Conservation (phyloP, 2,113 vertebrate genomes). For the Cyphomyrus plagiostoma region DNA sequence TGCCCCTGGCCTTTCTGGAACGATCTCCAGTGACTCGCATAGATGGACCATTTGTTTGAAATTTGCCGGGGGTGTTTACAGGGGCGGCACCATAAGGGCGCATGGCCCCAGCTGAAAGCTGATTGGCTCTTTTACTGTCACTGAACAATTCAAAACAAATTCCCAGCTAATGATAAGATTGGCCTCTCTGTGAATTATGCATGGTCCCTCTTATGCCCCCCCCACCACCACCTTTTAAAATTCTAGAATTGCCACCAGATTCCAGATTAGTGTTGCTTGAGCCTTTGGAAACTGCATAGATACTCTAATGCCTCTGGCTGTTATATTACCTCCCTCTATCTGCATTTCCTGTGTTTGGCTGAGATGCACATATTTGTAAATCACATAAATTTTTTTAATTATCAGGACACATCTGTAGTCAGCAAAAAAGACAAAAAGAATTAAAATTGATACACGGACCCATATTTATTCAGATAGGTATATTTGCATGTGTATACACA, state of each 20-base stretch:
- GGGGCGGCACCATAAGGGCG: not conserved
- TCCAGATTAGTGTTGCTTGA: not conserved
- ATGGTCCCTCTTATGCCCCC: not conserved
- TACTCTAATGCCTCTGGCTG: not conserved
- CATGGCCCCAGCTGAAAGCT: not conserved
- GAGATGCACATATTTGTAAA: constrained; percentile 17
- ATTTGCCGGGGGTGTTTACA: not conserved
- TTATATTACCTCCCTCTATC: no score
- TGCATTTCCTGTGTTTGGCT: not conserved
- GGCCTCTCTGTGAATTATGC: not conserved
- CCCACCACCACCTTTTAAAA: not conserved
- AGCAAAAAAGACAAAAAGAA: not conserved
- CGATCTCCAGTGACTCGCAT: not conserved
- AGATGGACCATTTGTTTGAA: not conserved
- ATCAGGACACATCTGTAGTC: constrained; percentile 2
- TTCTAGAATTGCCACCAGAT: not conserved
- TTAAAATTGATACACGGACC: not conserved
- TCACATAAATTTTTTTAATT: constrained; percentile 19
- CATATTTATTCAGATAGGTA: not conserved
- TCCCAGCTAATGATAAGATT: not conserved
- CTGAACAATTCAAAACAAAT: not conserved
- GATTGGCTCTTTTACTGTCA: not conserved
- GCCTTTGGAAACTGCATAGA: not conserved
- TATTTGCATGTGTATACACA: not conserved
- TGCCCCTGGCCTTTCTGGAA: not conserved